Evolutionary conservation across 2,113 vertebrate species (phyloP).

Genomic region (Oreochromis spilurus): DNA sequence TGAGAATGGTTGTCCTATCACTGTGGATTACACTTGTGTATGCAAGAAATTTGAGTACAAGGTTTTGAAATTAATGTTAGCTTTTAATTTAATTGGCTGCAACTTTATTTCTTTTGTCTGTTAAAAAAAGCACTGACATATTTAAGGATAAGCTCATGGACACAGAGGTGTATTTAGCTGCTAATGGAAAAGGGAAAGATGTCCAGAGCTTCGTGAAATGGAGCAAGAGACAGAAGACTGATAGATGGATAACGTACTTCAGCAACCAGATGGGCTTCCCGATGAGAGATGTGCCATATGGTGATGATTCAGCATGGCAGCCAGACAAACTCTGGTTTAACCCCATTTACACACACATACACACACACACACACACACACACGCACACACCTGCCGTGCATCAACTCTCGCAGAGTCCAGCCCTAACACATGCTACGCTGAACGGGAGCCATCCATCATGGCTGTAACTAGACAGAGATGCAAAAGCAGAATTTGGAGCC

Average conservation of each 20-base stretch:
- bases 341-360: neutral
- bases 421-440: conserved; percentile 30
- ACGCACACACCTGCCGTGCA: neutral
- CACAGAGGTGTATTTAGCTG: neutral
- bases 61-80: neutral
- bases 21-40: neutral
- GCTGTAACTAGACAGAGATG: conserved; percentile 5
- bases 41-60: neutral
- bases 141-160: neutral
- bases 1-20: fast-evolving
- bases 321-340: conserved; percentile 17
- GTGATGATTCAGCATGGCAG: conserved; percentile 37
- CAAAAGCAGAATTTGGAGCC: neutral
- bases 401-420: neutral
- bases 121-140: neutral
- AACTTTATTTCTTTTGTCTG: neutral
- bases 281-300: conserved; percentile 28
- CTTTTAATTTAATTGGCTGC: neutral
- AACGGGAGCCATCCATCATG: conserved; percentile 33
- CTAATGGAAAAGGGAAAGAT: neutral
- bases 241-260: neutral
- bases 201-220: neutral
- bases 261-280: conserved; percentile 8
- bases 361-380: neutral
- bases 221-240: neutral